Evolutionary conservation across 2,113 vertebrate genomes (phyloP).

Genomic region (Rissa tridactyla): DNA sequence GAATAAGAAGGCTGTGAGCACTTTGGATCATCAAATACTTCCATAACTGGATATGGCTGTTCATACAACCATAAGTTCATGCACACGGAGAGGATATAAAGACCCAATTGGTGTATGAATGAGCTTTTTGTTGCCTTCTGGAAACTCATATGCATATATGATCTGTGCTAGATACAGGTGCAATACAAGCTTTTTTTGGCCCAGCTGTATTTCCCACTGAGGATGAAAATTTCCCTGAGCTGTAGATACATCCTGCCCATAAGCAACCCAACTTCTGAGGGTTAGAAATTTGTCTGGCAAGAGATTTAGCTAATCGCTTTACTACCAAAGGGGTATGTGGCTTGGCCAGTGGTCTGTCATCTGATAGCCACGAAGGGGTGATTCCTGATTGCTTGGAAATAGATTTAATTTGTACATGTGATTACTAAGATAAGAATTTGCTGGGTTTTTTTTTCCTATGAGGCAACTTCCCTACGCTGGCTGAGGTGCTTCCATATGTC

Average conservation of each 20-base stretch:
- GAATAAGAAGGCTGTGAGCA: background rate
- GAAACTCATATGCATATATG: background rate
- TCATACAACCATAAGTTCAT: conserved; percentile 28
- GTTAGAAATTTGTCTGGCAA: background rate
- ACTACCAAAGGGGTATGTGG: background rate
- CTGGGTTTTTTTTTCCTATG: background rate
- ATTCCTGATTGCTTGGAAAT: background rate
- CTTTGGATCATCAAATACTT: conserved; percentile 17
- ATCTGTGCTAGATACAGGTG: background rate
- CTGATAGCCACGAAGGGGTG: background rate
- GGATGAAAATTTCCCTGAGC: background rate
- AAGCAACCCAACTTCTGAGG: background rate
- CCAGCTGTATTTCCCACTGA: background rate
- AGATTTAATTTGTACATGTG: background rate
- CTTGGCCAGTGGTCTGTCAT: background rate
- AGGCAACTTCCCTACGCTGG: background rate
- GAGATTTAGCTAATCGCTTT: background rate
- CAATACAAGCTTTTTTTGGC: background rate
- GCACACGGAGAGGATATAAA: conserved; percentile 26
- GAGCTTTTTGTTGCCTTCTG: conserved; percentile 11
- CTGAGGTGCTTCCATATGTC: background rate
- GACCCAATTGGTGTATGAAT: background rate
- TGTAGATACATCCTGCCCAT: background rate
- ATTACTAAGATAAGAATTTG: background rate
- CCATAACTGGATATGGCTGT: conserved; percentile 20